These are phyloP conservation scores for Bos indicus DNA, from an alignment of 2,113 vertebrate genomes.

Conservation along the genomic window DNA sequence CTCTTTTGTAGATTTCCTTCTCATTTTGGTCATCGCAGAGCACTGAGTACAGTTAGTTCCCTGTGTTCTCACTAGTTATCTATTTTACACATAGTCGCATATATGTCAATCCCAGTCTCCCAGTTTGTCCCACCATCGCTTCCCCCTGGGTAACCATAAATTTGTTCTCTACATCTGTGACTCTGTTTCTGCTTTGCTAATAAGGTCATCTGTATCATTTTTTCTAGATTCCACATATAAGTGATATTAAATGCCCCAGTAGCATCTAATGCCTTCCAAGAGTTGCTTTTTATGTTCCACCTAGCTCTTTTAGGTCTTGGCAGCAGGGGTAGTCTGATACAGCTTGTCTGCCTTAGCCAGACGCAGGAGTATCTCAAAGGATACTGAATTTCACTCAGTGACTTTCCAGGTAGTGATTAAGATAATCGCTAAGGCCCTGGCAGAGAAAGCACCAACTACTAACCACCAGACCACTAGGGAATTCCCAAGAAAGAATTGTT, in stretches of 20 bases:
- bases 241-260: neutral
- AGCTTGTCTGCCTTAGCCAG: neutral
- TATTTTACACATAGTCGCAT: neutral
- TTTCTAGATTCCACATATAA: neutral
- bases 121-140: neutral
- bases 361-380: neutral
- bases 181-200: neutral
- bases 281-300: neutral
- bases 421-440: neutral
- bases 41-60: neutral
- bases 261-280: neutral
- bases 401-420: neutral
- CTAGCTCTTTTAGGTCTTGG: neutral
- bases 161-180: neutral
- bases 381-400: neutral
- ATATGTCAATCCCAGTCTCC: neutral
- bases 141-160: neutral
- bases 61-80: neutral
- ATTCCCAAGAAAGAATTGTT: neutral
- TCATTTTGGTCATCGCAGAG: neutral
- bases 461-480: neutral
- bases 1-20: neutral
- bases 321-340: neutral
- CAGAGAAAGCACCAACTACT: neutral
- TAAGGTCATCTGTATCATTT: neutral